Conservation (phyloP, 2,888 invertebrate genomes). For the Anarsia innoxiella region DNA sequence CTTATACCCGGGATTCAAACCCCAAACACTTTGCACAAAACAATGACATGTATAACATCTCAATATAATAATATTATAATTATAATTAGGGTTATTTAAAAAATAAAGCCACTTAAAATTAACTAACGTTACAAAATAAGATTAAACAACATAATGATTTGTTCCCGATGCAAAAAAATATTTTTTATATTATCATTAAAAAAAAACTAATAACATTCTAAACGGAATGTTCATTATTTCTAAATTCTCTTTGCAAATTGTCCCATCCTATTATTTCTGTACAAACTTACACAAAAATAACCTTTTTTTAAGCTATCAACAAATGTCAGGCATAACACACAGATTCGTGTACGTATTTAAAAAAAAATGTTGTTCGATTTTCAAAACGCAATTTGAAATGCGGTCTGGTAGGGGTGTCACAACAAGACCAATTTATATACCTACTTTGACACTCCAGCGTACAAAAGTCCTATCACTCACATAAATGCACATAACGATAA, state of each 20-base stretch:
- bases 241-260: slow-evolving; percentile 75
- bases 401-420: slow-evolving; percentile 64
- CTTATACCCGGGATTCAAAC: slow-evolving; percentile 55
- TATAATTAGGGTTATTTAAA: slow-evolving; percentile 60
- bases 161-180: slow-evolving; percentile 72
- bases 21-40: slow-evolving; percentile 71
- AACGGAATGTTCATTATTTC: slow-evolving; percentile 72
- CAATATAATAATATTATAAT: slow-evolving; percentile 67
- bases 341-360: slow-evolving; percentile 54
- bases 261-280: slow-evolving; percentile 73
- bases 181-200: slow-evolving; percentile 50
- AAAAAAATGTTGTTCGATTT: slow-evolving; percentile 58
- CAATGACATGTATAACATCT: slow-evolving; percentile 72
- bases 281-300: slow-evolving; percentile 73
- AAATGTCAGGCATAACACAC: slow-evolving; percentile 65
- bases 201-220: slow-evolving; percentile 74
- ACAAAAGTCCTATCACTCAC: slow-evolving; percentile 44
- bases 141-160: slow-evolving; percentile 75
- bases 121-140: slow-evolving; percentile 75
- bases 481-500: slow-evolving; percentile 67
- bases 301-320: slow-evolving; percentile 65
- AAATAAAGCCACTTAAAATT: slow-evolving; percentile 73
- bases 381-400: slow-evolving; percentile 50
- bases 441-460: slow-evolving; percentile 34
- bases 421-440: slow-evolving; percentile 37